Evolutionary conservation across 2,797 vertebrate species (phyloP), one percentile per base, ranked within the genome.

Genomic region (Labroides dimidiatus): DNA sequence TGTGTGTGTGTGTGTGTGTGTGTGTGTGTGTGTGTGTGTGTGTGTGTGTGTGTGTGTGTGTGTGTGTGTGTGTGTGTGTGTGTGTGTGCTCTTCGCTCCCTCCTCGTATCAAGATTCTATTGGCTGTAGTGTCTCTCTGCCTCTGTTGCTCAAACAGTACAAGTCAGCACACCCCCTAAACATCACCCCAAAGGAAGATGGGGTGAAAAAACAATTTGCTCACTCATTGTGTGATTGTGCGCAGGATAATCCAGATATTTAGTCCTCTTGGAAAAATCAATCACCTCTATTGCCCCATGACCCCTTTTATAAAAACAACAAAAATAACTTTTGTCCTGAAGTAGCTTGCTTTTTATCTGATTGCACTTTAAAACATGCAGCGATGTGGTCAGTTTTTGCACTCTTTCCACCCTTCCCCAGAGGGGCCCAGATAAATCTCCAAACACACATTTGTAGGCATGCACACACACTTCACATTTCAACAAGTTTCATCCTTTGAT

Each of bases 51-150:
- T 58, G 57, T 60, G 41, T 81, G 75, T 60, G 47, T 56, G 67
- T 74, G 68, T 50, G 41, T 61, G 69, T 49, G 57, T 57, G 54
- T 48, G 71, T 59, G 36, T 21, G 65, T 39, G 56, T 37, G 50
- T 1, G 27, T 52, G 30, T 33, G 30, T 33, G 8, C 30, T 33
- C 30, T 44, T 64, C 27, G 43, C 44, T 69, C 59, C 64, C 66
- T 77, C 63, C 66, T 72, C 75, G 59, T 84, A 72, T 74, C 49
- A 65, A 58, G 72, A 37, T 58, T 75, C 72, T 88, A 84, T 73
- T 77, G 65, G 68, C 82, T 85, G 87, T 89, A 89, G 86, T 86
- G n/a, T n/a, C n/a, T n/a, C n/a, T n/a, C n/a, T n/a, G n/a, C n/a
- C n/a, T n/a, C n/a, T n/a, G n/a, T n/a, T n/a, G n/a, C 82, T 85